Percentiles rank a stretch among this genome's conserved stretches.
Evolutionary conservation across 2,888 invertebrate species (phyloP).

Genomic region (Coleophora deauratella): DNA sequence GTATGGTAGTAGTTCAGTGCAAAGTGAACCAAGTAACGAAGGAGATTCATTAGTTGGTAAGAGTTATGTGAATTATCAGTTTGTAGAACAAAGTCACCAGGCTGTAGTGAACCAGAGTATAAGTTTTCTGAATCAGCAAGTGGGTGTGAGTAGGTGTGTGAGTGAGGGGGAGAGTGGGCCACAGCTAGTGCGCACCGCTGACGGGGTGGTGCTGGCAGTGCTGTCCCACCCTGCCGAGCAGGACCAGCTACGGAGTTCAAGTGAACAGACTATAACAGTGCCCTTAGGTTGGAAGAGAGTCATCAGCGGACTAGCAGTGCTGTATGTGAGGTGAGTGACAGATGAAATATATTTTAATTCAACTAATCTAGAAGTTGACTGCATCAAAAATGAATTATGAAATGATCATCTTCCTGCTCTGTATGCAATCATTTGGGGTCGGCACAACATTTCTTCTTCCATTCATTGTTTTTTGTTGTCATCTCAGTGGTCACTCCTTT

Average conservation of each 20-base stretch:
- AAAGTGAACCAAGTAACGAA: conserved; percentile 47
- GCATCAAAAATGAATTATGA: too few species aligned
- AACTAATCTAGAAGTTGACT: too few species aligned
- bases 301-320: conserved; percentile 54
- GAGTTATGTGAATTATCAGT: conserved; percentile 67
- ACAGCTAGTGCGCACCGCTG: conserved; percentile 61
- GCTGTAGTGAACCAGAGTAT: conserved; percentile 70
- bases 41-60: conserved; percentile 51
- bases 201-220: conserved; percentile 64
- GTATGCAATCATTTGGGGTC: too few species aligned
- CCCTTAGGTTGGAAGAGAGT: conserved; percentile 69
- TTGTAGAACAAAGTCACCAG: conserved; percentile 70
- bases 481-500: too few species aligned
- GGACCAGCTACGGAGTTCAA: conserved; percentile 53
- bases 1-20: conserved; percentile 48
- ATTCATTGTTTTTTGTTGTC: too few species aligned
- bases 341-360: neutral
- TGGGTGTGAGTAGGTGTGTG: conserved; percentile 54
- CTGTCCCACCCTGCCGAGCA: conserved; percentile 29
- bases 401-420: too few species aligned
- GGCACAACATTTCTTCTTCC: too few species aligned
- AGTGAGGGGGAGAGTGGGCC: conserved; percentile 52
- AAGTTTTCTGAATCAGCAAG: conserved; percentile 68
- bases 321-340: conserved; percentile 53
- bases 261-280: conserved; percentile 56